Base-by-base conservation (phyloP, 1,140 invertebrate genomes). In the Arion vulgaris region DNA sequence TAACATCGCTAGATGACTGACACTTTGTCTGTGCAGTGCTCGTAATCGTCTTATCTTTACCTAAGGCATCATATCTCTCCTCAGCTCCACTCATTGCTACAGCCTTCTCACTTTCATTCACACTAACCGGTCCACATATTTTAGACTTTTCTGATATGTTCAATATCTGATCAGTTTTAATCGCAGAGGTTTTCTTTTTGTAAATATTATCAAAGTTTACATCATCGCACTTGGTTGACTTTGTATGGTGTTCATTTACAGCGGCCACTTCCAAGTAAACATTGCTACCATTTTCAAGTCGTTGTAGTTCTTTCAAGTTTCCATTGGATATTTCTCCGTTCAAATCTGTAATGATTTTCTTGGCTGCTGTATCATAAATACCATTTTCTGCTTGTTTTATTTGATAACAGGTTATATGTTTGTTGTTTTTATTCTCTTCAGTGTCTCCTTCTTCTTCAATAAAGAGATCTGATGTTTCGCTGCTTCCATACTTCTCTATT, bases 221-320 rank as follows among this genome's bases (percentile, higher is more conserved):
- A n/a, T n/a, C n/a, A n/a, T n/a, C n/a, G n/a, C n/a, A n/a, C 17
- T 41, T 78, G 2, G 28, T 28, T 9, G 53, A 78, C 9, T 66
- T 39, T 32, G 34, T 62, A 45, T 78, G 66, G 57, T 78, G 66
- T 34, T 78, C 76, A 45, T 66, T 78, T 2, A 39, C 32, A n/a
- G 66, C 26, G 26, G 19, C 57, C 57, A 38, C 38, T 26, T 78
- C 4, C 53, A 53, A 62, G 62, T 2, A 53, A 32, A 4, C 28
- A n/a, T n/a, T n/a, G 2, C 36, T 0, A 17, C n/a, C 73, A 66
- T 28, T 53, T 15, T n/a, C 28, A 66, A 32, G 28, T 34, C 32
- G 2, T 1, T 32, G 19, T 28, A 34, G 57, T 17, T 23, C 57
- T 15, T 45, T n/a, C 53, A 57, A 4, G 2, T 57, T 19, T 57